These are phyloP conservation scores for Mastomys coucha DNA, from an alignment of 2,113 vertebrate genomes.

Conservation along the genomic window DNA sequence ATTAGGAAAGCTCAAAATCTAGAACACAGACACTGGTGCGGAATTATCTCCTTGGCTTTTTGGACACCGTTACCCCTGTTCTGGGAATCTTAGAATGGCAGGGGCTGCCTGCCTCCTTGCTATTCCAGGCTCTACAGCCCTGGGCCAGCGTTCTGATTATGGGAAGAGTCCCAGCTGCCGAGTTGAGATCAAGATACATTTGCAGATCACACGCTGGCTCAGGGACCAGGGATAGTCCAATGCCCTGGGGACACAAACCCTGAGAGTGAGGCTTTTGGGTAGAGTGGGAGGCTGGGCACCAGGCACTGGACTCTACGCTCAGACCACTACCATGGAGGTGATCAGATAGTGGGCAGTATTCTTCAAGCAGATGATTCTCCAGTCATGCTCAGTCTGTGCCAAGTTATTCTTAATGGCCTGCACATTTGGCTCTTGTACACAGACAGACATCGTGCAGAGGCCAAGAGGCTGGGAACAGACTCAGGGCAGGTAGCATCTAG, in stretches of 20 bases:
- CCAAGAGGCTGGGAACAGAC: not conserved
- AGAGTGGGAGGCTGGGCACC: not conserved
- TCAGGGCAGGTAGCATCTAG: no score
- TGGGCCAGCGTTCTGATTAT: not conserved
- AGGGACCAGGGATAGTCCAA: not conserved
- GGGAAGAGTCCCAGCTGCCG: not conserved
- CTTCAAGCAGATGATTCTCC: no score
- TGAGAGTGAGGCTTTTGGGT: not conserved
- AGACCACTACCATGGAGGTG: fast-evolving
- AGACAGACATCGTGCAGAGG: not conserved
- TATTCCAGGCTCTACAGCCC: not conserved
- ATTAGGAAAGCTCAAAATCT: not conserved
- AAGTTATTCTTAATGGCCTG: not conserved
- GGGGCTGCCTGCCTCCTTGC: not conserved
- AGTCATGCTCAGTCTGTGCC: not conserved
- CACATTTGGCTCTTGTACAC: not conserved
- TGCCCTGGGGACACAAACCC: not conserved
- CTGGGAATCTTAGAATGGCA: not conserved
- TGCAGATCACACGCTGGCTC: no score
- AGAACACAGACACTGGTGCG: not conserved
- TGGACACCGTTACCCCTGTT: not conserved
- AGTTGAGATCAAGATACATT: not conserved
- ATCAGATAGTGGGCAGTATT: not conserved
- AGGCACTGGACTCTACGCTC: not conserved
- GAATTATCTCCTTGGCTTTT: not conserved